Base-by-base conservation (phyloP, 2,113 vertebrate genomes). In the Brienomyrus brachyistius region DNA sequence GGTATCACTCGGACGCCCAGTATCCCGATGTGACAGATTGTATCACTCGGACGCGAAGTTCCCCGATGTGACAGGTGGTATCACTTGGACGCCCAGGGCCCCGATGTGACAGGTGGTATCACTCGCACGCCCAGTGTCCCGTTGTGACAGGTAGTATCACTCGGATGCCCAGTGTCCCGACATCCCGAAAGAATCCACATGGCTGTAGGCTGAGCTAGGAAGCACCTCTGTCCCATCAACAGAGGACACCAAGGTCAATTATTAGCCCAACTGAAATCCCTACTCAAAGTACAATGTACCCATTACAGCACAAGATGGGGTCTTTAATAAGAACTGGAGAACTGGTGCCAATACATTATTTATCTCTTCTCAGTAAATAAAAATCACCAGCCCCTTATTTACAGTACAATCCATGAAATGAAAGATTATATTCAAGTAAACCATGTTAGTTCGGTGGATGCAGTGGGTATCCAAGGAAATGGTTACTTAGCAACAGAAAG, bases 401-500 rank as follows among this genome's bases (percentile, higher is more conserved):
- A 48, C 31, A 77, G 70, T 77, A 19, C 31, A 77, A 31, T 17
- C 35, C 15, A 19, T 80, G 5, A 40, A 80, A 43, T 80, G 21
- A 86, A 50, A 85, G 23, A 51, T 84, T 47, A 23, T 48, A 43
- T 85, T 85, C 23, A 13, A 27, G 83, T 21, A 85, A 85, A 51
- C 9, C n/a, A n/a, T 51, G 23, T 47, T 86, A 48, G 10, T 85
- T 85, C 4, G 11, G 45, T n/a, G 83, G 21, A 51, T 27, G n/a
- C 85, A 56, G 85, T 35, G 4, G 23, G 62, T 87, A 54, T 70
- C 59, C 66, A 19, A 56, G 74, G 86, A 88, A 52, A 88, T 50
- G 23, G 90, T 90, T 90, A 74, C 90, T 59, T 88, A 88, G 90
- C 90, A 80, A 90, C 90, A 82, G 82, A 56, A 82, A 70, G n/a